These are phyloP conservation scores for Urocyon cinereoargenteus DNA, from an alignment of 2,797 vertebrate species.

Conservation along the genomic window DNA sequence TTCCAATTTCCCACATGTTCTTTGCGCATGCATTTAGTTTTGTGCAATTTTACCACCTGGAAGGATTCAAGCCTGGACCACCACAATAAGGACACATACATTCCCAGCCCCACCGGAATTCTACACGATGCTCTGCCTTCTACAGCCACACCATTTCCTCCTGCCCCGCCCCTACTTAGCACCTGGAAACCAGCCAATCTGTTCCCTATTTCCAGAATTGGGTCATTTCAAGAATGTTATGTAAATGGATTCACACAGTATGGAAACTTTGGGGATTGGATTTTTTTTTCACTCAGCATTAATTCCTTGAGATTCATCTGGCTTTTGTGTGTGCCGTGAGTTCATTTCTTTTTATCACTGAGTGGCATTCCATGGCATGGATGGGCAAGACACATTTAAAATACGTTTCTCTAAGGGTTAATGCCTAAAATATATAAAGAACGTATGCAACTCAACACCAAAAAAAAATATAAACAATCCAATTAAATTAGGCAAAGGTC, in stretches of 20 bases:
- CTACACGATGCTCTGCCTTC: accelerated
- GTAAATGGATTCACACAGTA: accelerated
- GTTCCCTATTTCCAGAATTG: background rate
- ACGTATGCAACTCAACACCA: background rate
- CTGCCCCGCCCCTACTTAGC: too few relatives aligned
- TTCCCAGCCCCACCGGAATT: accelerated
- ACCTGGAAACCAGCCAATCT: background rate
- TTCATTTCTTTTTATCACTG: accelerated
- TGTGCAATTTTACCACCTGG: accelerated
- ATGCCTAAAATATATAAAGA: background rate
- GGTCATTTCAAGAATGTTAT: background rate
- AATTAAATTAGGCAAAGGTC: background rate
- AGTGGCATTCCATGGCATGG: accelerated
- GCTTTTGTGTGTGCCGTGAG: accelerated
- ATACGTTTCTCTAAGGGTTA: background rate
- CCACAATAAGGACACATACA: accelerated
- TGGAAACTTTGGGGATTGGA: accelerated
- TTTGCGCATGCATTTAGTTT: accelerated
- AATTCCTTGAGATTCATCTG: background rate
- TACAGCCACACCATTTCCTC: accelerated
- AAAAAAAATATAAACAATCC: background rate
- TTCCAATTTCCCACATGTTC: accelerated
- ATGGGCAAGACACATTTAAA: background rate
- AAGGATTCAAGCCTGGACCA: accelerated
- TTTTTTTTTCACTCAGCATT: accelerated